Base-by-base conservation (phyloP, 2,797 vertebrate genomes). In the Fundulus diaphanus region DNA sequence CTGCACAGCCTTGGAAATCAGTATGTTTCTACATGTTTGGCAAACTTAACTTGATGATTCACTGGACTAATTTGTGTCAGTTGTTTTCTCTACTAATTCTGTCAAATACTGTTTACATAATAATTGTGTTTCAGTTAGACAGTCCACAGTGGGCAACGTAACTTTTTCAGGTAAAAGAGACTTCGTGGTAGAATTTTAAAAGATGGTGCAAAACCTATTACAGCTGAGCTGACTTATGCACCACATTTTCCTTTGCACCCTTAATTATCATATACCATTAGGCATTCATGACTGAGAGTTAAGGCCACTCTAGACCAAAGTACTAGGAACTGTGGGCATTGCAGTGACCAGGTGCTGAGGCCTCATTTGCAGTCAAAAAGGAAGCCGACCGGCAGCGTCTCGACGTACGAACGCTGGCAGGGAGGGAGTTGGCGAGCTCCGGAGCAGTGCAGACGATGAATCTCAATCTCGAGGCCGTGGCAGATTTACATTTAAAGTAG, bases 401-500 rank as follows among this genome's bases (percentile, higher is more conserved):
- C 78, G 71, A 87, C 88, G 86, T 84, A 83, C 79, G 74, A 87
- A 85, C 82, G 81, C 83, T 83, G 59, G 84, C 59, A 76, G 89
- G 88, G 73, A 85, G 88, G 73, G 87, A 89, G 85, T 84, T 77
- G 79, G 85, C 81, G 80, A 84, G 83, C 80, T 86, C 87, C 79
- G 61, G 87, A 91, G 81, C 80, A 65, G 85, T 56, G 76, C 83
- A 86, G 85, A 88, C 82, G 87, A 91, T 94, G 92, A 94, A 94
- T 95, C 93, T 94, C 92, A 93, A 93, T 95, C 89, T 87, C 79
- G 80, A 84, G 86, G 83, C 86, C 86, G 40, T 89, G 91, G 90
- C 91, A 92, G 93, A 95, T 95, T 95, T 95, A 94, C 94, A 95
- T 95, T 95, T 95, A 95, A 95, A 95, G 93, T 94, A 95, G 93